Evolutionary conservation across 1,140 invertebrate species (phyloP), one percentile per base, ranked within the genome.

Genomic region (Heliothis virescens): DNA sequence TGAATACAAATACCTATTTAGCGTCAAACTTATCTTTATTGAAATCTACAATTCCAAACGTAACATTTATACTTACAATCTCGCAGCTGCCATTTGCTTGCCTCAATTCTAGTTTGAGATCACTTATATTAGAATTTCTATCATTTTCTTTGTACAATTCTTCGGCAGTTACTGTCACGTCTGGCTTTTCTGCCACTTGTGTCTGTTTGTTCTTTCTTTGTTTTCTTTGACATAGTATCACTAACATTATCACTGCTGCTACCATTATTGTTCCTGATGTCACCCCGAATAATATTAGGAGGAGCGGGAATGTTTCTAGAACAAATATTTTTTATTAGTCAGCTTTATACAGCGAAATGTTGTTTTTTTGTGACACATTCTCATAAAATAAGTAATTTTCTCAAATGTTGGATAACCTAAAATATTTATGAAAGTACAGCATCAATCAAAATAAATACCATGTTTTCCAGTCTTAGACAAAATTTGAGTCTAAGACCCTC

Each of bases 101-200:
- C 82, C 98, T 95, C 74, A 98, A 95, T 92, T 99, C 98, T 62
- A 98, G 95, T 94, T 99, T 99, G 87, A 98, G 94, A 94, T 98
- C 98, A 81, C 98, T 98, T 85, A 98, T 97, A 90, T 98, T 98
- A 65, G 98, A 98, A 87, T 97, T 98, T 81, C 97, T 96, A 87
- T 98, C 98, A 62, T 97, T 98, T 86, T 98, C 97, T 85, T 98
- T 97, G 86, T 97, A 98, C 89, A 97, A 96, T 92, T 98, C 97
- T 86, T 97, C 97, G 52, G 96, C 96, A 18, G 96, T 93, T 0
- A 94, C 92, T 55, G 94, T 95, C 0, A 95, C 95, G 41, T 95
- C 95, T 34, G 94, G 94, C 75, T 95, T 95, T 82, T 95, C 92
- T 50, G 90, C 89, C 26, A 92, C 90, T 82, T 90, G 90, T 11